Evolutionary conservation across 1,140 invertebrate genomes (phyloP).

Genomic region (Sminthurinus signatus): DNA sequence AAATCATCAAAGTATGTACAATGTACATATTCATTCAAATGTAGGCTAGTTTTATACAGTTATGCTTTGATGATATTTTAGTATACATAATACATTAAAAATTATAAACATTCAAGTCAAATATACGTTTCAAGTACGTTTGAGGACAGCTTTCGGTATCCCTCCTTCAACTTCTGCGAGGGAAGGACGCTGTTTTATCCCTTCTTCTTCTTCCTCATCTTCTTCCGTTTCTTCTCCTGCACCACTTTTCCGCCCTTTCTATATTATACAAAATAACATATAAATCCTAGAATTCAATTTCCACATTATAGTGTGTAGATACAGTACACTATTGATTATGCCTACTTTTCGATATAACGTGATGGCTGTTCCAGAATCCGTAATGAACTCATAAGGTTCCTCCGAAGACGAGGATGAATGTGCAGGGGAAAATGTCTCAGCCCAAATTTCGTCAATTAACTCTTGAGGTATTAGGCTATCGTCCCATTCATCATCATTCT

Average conservation of each 20-base stretch:
- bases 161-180: slow-evolving; percentile 7
- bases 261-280: too few species aligned
- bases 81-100: too few species aligned
- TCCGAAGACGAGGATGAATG: background rate
- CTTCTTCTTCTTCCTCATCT: slow-evolving; percentile 3
- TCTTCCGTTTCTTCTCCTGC: background rate
- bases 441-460: slow-evolving; percentile 3
- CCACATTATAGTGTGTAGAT: too few species aligned
- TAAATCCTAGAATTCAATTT: too few species aligned
- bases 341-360: background rate
- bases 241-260: background rate
- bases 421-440: background rate
- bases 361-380: background rate
- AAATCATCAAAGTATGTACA: too few species aligned
- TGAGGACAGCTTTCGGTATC: background rate
- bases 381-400: slow-evolving; percentile 3
- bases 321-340: too few species aligned
- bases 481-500: background rate
- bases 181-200: background rate
- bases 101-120: background rate
- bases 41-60: too few species aligned
- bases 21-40: too few species aligned
- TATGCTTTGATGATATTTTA: too few species aligned
- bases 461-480: background rate
- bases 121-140: background rate